Base-by-base conservation (phyloP, 2,888 invertebrate species). In the Perizoma affinitatum region DNA sequence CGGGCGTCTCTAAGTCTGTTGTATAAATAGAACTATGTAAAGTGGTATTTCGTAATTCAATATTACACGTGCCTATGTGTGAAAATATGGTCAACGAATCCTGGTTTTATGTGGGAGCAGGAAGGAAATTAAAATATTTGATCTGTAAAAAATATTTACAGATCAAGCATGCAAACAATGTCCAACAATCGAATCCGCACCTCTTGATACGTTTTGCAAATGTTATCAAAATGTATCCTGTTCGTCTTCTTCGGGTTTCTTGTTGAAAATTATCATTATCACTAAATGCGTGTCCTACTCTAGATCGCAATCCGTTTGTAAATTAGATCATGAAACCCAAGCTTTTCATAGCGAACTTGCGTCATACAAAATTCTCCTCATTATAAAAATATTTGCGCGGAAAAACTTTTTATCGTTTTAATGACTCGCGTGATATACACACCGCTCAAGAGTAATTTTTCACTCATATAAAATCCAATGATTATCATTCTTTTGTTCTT, bases 331-430 rank as follows among this genome's bases (percentile, higher is more conserved):
- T 58, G 47, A 57, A 48, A 44, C 49, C 40, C 65, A 70, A 66
- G 71, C 61, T 38, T 38, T 77, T 74, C 76, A 79, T 80, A 80
- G 73, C 66, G 74, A 73, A 71, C 74, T 81, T 86, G 87, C 88
- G 87, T 88, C 86, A 86, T 76, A 59, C 38, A 38, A 7, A 38
- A 57, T 66, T 75, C 79, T 80, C 71, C 72, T 78, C 74, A 79
- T 79, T 82, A 82, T 81, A 80, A 82, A 42, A 57, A 63, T 65
- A 62, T 64, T 64, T 66, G 43, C 54, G 65, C 67, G 74, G 79
- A 63, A 71, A 86, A 82, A 84, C 78, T 79, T 69, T 72, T 80
- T 76, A 71, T 68, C 54, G 71, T 69, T 80, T 82, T 81, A 79
- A 80, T 78, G 79, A 74, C 74, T 72, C 62, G 68, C 72, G 66